These are phyloP conservation scores for Yasuhikotakia modesta DNA, from an alignment of 2,797 vertebrate genomes.

Conservation along the genomic window DNA sequence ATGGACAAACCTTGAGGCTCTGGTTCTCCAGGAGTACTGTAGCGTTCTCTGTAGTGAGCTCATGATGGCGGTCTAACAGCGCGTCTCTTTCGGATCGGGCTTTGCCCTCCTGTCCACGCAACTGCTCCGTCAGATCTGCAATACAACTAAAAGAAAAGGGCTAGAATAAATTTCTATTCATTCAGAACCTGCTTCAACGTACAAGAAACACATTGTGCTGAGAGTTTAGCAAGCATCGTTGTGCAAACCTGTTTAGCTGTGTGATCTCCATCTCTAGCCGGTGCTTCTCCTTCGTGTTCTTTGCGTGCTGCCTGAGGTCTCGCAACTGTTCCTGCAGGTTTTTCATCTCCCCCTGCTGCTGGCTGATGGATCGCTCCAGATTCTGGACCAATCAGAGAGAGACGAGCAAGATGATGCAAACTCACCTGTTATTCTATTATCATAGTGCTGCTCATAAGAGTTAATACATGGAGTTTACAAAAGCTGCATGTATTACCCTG, in stretches of 20 bases:
- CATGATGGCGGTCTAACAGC: slow-evolving; percentile 79
- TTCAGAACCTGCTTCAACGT: neutral
- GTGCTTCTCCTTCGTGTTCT: slow-evolving; percentile 82
- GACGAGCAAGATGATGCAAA: neutral
- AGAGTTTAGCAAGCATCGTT: neutral
- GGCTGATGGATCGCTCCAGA: slow-evolving; percentile 79
- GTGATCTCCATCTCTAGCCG: slow-evolving; percentile 83
- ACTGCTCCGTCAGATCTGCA: slow-evolving; percentile 80
- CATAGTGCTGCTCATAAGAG: too few relatives aligned
- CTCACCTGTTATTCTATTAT: neutral
- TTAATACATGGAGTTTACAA: neutral
- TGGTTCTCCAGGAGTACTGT: slow-evolving; percentile 83
- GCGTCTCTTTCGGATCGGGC: slow-evolving; percentile 75
- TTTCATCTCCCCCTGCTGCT: slow-evolving; percentile 80
- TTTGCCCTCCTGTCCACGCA: slow-evolving; percentile 77
- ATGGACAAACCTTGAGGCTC: slow-evolving; percentile 80
- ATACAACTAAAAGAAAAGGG: slow-evolving; percentile 73
- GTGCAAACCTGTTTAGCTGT: slow-evolving; percentile 81
- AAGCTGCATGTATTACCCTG: slow-evolving; percentile 73
- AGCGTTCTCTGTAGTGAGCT: slow-evolving; percentile 75
- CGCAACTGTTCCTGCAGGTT: slow-evolving; percentile 76
- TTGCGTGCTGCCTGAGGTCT: slow-evolving; percentile 75
- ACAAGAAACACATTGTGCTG: neutral
- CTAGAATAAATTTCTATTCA: neutral
- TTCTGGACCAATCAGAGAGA: slow-evolving; percentile 71